These are phyloP conservation scores for Anastrepha ludens DNA, from an alignment of 1,140 invertebrate genomes.

Conservation along the genomic window DNA sequence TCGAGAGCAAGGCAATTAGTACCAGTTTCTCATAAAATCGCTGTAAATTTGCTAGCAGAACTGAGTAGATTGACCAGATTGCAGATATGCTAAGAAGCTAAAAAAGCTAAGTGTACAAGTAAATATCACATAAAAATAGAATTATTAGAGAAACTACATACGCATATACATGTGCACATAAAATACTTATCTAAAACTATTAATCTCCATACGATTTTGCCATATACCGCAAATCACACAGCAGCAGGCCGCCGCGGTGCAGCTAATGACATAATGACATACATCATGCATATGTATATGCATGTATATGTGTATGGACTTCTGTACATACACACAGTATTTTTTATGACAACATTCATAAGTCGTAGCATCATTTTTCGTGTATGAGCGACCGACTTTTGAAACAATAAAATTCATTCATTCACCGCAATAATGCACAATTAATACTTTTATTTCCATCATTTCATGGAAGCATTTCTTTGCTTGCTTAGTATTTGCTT, in stretches of 20 bases:
- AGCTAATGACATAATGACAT: slow-evolving; percentile 8
- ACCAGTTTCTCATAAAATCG: not conserved
- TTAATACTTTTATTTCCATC: no score
- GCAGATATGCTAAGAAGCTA: no score
- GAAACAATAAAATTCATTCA: slow-evolving; percentile 6
- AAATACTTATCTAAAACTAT: not conserved
- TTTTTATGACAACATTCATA: not conserved
- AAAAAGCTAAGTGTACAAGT: not conserved
- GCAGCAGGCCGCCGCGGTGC: not conserved
- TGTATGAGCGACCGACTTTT: not conserved
- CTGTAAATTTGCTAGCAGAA: not conserved
- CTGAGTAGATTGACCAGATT: no score
- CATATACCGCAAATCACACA: not conserved
- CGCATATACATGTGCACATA: not conserved
- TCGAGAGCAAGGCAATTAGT: not conserved
- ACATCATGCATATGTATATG: not conserved
- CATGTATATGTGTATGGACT: no score
- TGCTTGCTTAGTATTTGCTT: not conserved
- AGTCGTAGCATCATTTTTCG: not conserved
- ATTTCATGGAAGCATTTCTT: not conserved
- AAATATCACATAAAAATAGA: not conserved
- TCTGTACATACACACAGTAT: not conserved
- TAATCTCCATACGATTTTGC: not conserved
- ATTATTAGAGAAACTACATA: not conserved
- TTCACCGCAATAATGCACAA: not conserved